These are phyloP conservation scores for Hippocampus mohnikei DNA, from an alignment of 2,113 vertebrate genomes.

Conservation along the genomic window DNA sequence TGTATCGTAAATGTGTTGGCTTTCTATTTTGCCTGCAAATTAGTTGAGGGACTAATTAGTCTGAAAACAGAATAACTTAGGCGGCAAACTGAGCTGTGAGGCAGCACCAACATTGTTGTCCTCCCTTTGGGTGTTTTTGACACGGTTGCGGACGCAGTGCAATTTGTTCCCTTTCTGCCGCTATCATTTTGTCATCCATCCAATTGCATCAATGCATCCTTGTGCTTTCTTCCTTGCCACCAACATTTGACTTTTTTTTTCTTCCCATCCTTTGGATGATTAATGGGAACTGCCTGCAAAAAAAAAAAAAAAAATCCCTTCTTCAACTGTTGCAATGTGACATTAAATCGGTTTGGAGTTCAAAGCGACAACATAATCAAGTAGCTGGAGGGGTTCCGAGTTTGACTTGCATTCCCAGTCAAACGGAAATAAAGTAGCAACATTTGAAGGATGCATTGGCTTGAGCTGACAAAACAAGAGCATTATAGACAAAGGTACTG, in stretches of 20 bases:
- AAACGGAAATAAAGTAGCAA: not conserved
- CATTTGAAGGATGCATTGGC: not conserved
- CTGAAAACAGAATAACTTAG: slow-evolving; percentile 25
- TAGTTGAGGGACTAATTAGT: slow-evolving; percentile 38
- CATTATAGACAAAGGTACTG: not conserved
- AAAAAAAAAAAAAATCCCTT: slow-evolving; percentile 25
- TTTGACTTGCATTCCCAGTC: not conserved
- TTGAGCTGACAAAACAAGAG: not conserved
- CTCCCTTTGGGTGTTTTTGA: slow-evolving; percentile 49
- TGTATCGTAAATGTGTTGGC: slow-evolving; percentile 30
- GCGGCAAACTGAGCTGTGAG: slow-evolving; percentile 25
- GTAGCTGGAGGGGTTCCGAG: not conserved
- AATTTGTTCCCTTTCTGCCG: slow-evolving; percentile 59
- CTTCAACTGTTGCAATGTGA: slow-evolving; percentile 32
- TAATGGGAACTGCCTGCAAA: slow-evolving; percentile 44
- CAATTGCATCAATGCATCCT: slow-evolving; percentile 41
- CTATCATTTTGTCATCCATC: slow-evolving; percentile 60
- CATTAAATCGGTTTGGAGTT: slow-evolving; percentile 31
- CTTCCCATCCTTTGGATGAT: slow-evolving; percentile 40
- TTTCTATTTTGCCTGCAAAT: slow-evolving; percentile 39
- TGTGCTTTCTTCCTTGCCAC: slow-evolving; percentile 36
- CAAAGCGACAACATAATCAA: slow-evolving; percentile 27
- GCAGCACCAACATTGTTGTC: slow-evolving; percentile 10
- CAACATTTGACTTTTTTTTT: slow-evolving; percentile 29
- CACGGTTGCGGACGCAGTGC: slow-evolving; percentile 39